Base-by-base conservation (phyloP, 2,888 invertebrate species). In the Chironomus riparius region DNA sequence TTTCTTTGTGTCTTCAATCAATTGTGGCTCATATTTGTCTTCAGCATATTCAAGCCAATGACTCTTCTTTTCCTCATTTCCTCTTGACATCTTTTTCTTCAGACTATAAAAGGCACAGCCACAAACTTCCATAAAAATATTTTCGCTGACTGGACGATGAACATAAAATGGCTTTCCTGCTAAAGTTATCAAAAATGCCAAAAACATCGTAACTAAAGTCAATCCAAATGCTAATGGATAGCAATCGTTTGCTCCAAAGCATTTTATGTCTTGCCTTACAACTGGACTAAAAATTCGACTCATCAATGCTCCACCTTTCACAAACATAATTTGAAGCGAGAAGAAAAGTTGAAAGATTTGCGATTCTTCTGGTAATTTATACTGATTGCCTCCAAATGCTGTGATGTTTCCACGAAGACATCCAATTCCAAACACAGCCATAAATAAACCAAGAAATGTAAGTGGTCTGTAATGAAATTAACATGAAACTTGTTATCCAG, bases 21-120 rank as follows among this genome's bases (percentile, higher is more conserved):
- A 86, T 68, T 86, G 56, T 15, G 15, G 15, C 72, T 91, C 92
- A 82, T 89, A 95, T 79, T 87, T 87, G 72, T 89, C 89, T 77
- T 90, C 89, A 0, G 97, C 93, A 80, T 92, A 88, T 81, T 97
- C 95, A 78, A 98, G 83, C 96, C 97, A 97, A 81, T 97, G 95
- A 0, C 87, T 86, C 48, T 68, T 82, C 80, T 0, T 87, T 86
- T 48, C 65, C 82, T 15, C 15, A 18, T 18, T 56, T 56, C 18
- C 7, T 1, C 18, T 7, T 56, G n/a, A 18, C 7, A 15, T 15
- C 18, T 56, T 56, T 15, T 15, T 18, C 18, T 56, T 56, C 5
- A 56, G 15, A n/a, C 62, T 62, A 22, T 50, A 50, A 22, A 15
- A 7, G 6, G 18, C 86, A 79, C 91, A 89, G 78, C 86, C 87